phyloP scores from a whole-genome alignment of 2,797 vertebrate genomes.

The Corythornis leucogaster region DNA sequence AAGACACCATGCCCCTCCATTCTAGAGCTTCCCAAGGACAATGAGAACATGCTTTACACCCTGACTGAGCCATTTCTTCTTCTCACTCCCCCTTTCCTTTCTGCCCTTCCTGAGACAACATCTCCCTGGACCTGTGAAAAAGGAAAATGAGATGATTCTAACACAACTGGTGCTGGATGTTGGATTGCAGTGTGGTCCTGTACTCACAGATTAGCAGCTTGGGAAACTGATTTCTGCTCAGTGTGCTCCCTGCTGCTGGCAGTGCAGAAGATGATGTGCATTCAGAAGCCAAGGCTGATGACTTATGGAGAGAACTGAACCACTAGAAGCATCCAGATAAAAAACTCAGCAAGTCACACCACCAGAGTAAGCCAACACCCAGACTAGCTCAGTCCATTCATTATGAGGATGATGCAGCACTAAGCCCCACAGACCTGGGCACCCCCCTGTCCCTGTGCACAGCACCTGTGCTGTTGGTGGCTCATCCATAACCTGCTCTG shows the following conservation, averaged over 20 bases:
- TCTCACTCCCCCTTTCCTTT: not conserved
- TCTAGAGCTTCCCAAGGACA: not conserved
- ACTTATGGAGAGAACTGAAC: not conserved
- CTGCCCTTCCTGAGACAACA: not conserved
- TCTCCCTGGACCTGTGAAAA: not conserved
- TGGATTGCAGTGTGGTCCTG: slow-evolving; percentile 2
- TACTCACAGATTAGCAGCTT: slow-evolving; percentile 10
- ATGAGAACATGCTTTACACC: not conserved
- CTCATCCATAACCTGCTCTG: slow-evolving; percentile 25
- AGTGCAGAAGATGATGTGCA: not conserved
- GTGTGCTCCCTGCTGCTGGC: not conserved
- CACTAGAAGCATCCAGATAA: not conserved
- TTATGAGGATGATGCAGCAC: not conserved
- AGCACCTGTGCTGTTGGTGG: not conserved
- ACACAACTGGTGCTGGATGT: not conserved
- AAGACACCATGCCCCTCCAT: not conserved
- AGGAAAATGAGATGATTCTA: not conserved
- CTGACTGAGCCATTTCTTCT: not conserved
- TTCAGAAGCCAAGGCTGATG: not conserved
- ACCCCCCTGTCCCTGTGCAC: not conserved
- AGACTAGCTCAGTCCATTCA: not conserved
- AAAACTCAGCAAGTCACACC: not conserved
- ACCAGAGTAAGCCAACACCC: not conserved
- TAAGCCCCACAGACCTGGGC: not conserved
- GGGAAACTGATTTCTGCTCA: slow-evolving; percentile 2